Percentiles rank a stretch among this genome's conserved stretches.
Evolutionary conservation across 2,113 vertebrate genomes (phyloP).

Genomic region (Zosterops lateralis): DNA sequence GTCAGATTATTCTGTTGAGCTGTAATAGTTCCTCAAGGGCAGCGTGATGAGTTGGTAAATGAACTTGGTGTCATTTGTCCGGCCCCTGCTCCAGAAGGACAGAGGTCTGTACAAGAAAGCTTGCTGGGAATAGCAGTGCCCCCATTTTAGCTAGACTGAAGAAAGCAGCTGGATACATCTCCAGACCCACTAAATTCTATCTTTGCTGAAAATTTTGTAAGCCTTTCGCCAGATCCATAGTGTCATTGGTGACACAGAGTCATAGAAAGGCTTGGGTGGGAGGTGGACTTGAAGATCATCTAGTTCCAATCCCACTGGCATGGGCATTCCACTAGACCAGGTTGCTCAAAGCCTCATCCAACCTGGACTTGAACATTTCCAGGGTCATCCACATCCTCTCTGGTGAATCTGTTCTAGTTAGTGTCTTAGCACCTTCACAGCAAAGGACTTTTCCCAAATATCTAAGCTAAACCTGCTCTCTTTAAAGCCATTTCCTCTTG

Average conservation of each 20-base stretch:
- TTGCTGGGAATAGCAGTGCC: neutral
- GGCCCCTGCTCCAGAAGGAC: neutral
- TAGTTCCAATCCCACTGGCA: neutral
- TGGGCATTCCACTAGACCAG: neutral
- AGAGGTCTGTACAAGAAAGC: neutral
- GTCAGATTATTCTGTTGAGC: conserved; percentile 55
- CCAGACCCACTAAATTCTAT: neutral
- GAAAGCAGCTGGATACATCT: neutral
- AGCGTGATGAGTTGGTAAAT: conserved; percentile 29
- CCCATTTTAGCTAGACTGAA: neutral
- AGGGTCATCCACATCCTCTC: neutral
- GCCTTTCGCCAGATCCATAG: neutral
- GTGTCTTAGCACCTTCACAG: neutral
- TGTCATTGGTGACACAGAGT: neutral
- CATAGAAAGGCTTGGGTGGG: neutral
- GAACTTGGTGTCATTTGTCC: conserved; percentile 7
- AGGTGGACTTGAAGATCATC: neutral
- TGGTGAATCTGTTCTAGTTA: neutral
- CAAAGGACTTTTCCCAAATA: neutral
- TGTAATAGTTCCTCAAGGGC: conserved; percentile 44
- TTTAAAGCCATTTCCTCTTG: neutral
- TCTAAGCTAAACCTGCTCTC: neutral
- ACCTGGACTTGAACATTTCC: neutral
- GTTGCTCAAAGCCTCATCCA: neutral
- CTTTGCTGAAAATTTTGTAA: neutral